Conservation (phyloP, 1,140 invertebrate genomes). For the Camponotus pennsylvanicus region DNA sequence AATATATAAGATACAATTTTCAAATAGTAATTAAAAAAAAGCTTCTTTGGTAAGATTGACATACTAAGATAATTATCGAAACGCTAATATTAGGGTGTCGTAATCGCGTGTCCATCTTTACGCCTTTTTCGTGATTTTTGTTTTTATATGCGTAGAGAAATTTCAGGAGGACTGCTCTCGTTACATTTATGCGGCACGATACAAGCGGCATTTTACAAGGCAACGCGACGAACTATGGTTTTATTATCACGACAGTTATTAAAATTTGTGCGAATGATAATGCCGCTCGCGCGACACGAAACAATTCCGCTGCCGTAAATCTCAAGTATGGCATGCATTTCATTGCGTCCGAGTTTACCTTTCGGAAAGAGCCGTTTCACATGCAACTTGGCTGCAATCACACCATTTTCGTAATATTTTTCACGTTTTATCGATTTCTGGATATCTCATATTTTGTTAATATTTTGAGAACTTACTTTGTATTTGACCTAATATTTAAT, state of each 20-base stretch:
- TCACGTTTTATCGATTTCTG: not conserved
- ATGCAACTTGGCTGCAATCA: not conserved
- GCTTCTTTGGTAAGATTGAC: not conserved
- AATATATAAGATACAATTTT: not conserved
- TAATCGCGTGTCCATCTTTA: slow-evolving; percentile 15
- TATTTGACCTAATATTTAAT: not conserved
- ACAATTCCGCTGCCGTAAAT: slow-evolving; percentile 25
- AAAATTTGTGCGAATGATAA: slow-evolving; percentile 47
- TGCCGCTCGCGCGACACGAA: slow-evolving; percentile 32
- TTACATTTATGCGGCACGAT: slow-evolving; percentile 46
- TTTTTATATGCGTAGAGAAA: slow-evolving; percentile 31
- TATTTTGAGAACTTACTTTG: not conserved
- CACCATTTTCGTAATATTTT: not conserved
- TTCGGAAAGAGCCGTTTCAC: slow-evolving; percentile 5
- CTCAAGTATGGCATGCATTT: slow-evolving; percentile 1
- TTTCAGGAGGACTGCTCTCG: slow-evolving; percentile 27
- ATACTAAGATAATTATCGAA: not conserved
- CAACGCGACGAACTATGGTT: slow-evolving; percentile 16
- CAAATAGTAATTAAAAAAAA: not conserved
- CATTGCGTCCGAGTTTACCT: slow-evolving; percentile 7
- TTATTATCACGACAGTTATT: slow-evolving; percentile 34
- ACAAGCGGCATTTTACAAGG: slow-evolving; percentile 20
- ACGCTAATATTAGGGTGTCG: not conserved
- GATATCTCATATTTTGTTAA: not conserved
- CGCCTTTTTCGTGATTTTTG: not conserved